Base-by-base conservation (phyloP, 2,888 invertebrate genomes). In the Coleophora deauratella region DNA sequence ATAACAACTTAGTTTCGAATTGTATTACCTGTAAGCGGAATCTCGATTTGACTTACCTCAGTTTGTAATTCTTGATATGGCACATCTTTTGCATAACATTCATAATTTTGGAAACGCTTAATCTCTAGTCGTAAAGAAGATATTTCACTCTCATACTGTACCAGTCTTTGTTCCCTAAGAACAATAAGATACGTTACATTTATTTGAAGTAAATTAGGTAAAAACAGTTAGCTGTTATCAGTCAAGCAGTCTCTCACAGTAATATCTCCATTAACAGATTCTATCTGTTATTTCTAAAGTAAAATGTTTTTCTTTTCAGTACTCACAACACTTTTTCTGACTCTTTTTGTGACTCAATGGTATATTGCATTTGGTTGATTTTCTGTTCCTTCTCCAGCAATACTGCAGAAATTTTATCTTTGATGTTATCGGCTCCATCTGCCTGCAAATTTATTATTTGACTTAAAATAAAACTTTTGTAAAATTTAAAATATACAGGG, bases 351-450 rank as follows among this genome's bases (percentile, higher is more conserved):
- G 74, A 71, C 39, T 77, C 69, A 39, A 82, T 70, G 11, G 55
- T 44, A 38, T 63, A 59, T 52, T 81, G 76, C 35, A 84, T 51
- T 54, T 70, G 63, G 12, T 52, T 48, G 46, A 81, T 76, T 57
- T 68, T 72, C 53, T 72, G 66, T 52, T 85, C 84, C 54, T 66
- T 68, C 6, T 70, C 71, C 43, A 85, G 50, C 27, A 85, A 52
- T 49, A 81, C 81, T 1, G 66, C 59, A 1, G 77, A 77, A 57
- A 84, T 71, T 61, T 78, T 78, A 41, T 79, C 71, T 45, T 72
- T 67, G 7, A 60, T 47, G 28, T 61, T 72, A n/a, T 71, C 72
- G 9, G 55, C 71, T 49, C 74, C 76, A 39, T 64, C 72, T 72
- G 79, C 72, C 82, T 84, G 46, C 41, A 71, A 65, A 14, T 27